These are phyloP conservation scores for Synanthedon tipuliformis DNA, from an alignment of 2,888 invertebrate genomes.

Conservation along the genomic window DNA sequence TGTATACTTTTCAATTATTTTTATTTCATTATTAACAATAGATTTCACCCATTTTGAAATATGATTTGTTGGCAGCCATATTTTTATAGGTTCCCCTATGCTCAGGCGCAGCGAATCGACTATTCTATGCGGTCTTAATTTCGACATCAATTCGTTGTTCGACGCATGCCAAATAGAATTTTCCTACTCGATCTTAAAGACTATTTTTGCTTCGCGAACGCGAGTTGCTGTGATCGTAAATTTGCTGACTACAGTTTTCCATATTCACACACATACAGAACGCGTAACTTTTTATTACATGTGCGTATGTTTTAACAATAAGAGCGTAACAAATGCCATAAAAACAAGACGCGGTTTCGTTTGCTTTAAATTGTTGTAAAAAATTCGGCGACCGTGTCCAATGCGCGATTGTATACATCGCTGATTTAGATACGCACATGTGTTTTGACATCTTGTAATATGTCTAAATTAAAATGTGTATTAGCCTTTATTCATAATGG, in stretches of 20 bases:
- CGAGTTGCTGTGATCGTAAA: conserved; percentile 12
- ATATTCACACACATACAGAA: conserved; percentile 15
- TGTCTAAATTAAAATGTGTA: not conserved
- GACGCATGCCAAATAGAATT: no score
- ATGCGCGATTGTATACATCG: conserved; percentile 1
- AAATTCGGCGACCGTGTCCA: conserved; percentile 11
- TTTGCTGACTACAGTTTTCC: not conserved
- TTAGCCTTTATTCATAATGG: not conserved
- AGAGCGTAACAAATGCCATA: conserved; percentile 35
- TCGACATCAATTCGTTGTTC: no score
- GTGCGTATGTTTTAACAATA: conserved; percentile 20
- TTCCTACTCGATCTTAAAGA: not conserved
- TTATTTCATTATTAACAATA: conserved; percentile 56
- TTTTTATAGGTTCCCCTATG: conserved; percentile 28
- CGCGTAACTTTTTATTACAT: conserved; percentile 12
- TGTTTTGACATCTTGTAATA: conserved; percentile 2
- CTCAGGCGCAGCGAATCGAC: conserved; percentile 20
- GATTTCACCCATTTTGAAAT: conserved; percentile 66
- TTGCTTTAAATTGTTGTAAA: conserved; percentile 20
- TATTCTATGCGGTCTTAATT: not conserved
- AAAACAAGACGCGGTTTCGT: conserved; percentile 15
- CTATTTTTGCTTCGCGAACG: not conserved
- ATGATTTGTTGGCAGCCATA: conserved; percentile 67
- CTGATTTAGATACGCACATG: not conserved
- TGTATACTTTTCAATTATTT: conserved; percentile 29